Percentiles rank a stretch among this genome's conserved stretches.
phyloP scores from a whole-genome alignment of 2,113 vertebrate genomes.

The Pedetes capensis region DNA sequence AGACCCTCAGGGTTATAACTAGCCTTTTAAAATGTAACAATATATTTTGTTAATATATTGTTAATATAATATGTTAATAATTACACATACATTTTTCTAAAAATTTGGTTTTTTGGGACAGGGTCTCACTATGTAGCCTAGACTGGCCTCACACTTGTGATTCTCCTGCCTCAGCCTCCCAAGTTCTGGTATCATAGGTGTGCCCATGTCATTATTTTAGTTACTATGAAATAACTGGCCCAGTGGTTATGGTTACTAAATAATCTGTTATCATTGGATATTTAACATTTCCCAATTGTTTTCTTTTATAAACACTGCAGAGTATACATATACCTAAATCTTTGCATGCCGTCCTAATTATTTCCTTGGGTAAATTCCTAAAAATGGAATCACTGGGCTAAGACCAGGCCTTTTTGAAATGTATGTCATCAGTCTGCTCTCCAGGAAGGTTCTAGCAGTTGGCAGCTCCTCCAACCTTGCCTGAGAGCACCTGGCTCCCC shows the following conservation, averaged over 20 bases:
- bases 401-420: background rate
- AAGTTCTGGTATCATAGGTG: background rate
- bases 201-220: background rate
- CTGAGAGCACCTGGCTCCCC: rapidly evolving
- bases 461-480: rapidly evolving
- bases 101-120: background rate
- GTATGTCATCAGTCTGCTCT: background rate
- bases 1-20: background rate
- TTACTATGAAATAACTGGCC: background rate
- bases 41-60: no score
- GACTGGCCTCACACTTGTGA: background rate
- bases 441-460: background rate
- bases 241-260: background rate
- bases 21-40: background rate
- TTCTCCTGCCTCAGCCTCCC: background rate
- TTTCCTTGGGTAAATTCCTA: background rate
- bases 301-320: background rate
- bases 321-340: background rate
- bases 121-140: background rate
- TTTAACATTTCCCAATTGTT: background rate
- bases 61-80: background rate
- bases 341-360: background rate
- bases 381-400: background rate
- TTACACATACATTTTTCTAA: background rate
- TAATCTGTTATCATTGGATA: background rate